Evolutionary conservation across 2,113 vertebrate species (phyloP).

Genomic region (Bucco capensis): DNA sequence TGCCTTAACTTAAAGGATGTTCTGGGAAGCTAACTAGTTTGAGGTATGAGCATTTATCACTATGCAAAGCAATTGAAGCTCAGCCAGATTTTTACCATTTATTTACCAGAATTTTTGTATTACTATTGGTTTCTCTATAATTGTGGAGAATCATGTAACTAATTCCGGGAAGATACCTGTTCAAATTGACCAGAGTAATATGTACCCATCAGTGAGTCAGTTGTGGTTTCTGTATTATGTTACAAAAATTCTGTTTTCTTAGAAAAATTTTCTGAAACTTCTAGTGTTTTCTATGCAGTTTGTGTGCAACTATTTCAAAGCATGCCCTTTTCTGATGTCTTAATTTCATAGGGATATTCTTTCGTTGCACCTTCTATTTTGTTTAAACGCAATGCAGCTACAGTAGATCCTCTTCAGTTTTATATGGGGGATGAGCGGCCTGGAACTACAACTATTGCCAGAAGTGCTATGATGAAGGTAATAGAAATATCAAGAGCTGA

Average conservation of each 20-base stretch:
- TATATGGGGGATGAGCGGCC: constrained; percentile 85
- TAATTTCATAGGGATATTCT: constrained; percentile 86
- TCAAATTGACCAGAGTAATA: not conserved
- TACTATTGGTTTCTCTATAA: not conserved
- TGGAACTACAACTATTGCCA: constrained; percentile 84
- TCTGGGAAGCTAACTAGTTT: not conserved
- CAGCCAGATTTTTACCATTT: not conserved
- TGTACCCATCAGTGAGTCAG: not conserved
- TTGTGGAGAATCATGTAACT: constrained; percentile 21
- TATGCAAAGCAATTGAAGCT: not conserved
- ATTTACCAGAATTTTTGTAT: not conserved
- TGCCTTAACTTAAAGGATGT: not conserved
- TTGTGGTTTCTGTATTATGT: not conserved
- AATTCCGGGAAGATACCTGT: constrained; percentile 4
- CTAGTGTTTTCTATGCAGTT: constrained; percentile 53
- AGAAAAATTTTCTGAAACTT: constrained; percentile 69
- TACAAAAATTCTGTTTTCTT: constrained; percentile 18
- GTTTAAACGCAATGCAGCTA: constrained; percentile 94
- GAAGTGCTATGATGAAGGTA: constrained; percentile 98
- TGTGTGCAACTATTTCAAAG: constrained; percentile 14
- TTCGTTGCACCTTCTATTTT: constrained; percentile 96
- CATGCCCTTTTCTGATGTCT: constrained; percentile 50
- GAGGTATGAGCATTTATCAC: not conserved
- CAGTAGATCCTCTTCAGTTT: constrained; percentile 86
- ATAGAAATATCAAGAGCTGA: not conserved